A percentile compares a stretch with the other conserved stretches of the same genome.
phyloP scores from a whole-genome alignment of 2,113 vertebrate genomes.

The Meriones unguiculatus region DNA sequence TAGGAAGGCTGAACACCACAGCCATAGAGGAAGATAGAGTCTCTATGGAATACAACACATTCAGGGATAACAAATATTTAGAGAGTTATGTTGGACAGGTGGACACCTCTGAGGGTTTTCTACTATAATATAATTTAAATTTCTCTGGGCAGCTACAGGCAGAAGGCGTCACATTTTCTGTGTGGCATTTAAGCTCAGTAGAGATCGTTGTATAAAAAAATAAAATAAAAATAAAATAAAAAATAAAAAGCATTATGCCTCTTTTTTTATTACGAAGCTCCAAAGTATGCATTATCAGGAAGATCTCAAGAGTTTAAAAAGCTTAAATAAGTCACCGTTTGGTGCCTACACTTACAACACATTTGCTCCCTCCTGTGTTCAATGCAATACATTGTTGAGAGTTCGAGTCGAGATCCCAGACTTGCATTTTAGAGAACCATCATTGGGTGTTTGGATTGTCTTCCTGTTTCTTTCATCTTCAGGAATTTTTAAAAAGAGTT shows the following conservation, averaged over 20 bases:
- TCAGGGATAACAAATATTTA: neutral
- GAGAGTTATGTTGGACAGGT: neutral
- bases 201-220: neutral
- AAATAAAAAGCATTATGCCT: neutral
- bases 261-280: neutral
- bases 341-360: neutral
- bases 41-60: neutral
- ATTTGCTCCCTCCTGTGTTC: conserved; percentile 56
- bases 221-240: neutral
- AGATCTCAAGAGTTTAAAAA: neutral
- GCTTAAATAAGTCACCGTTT: neutral
- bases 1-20: neutral
- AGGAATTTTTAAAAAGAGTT: neutral
- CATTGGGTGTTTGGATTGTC: neutral
- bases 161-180: neutral
- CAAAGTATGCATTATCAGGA: neutral
- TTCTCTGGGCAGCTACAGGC: neutral
- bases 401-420: neutral
- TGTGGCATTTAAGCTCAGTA: neutral
- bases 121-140: neutral
- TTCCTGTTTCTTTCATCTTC: neutral
- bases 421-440: neutral
- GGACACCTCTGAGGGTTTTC: neutral
- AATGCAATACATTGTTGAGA: neutral
- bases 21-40: neutral